phyloP scores from a whole-genome alignment of 92 coral and sea anemone species.

The Palythoa grandiflora region DNA sequence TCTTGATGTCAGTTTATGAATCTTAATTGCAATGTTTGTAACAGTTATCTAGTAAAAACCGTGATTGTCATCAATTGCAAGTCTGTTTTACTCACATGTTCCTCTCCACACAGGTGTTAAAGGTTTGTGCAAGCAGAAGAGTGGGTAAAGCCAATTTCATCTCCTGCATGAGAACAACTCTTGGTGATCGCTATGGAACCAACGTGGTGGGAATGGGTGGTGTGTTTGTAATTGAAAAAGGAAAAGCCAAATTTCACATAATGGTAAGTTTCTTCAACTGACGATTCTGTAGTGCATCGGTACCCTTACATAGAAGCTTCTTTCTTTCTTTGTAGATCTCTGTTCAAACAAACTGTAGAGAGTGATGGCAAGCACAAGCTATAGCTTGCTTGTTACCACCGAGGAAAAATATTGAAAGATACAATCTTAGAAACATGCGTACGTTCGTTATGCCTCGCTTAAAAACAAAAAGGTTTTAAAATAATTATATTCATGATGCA shows the following conservation, averaged over 20 bases:
- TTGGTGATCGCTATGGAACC: constrained; percentile 86
- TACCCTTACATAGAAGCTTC: neutral
- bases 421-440: too few relatives aligned
- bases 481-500: too few relatives aligned
- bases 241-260: constrained; percentile 94
- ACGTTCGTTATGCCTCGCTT: too few relatives aligned
- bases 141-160: constrained; percentile 87
- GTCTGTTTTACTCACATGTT: neutral
- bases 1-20: too few relatives aligned
- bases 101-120: constrained; percentile 69
- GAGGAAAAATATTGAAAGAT: too few relatives aligned
- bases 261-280: constrained; percentile 71
- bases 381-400: too few relatives aligned
- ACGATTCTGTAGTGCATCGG: neutral
- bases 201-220: constrained; percentile 95
- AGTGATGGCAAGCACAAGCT: too few relatives aligned
- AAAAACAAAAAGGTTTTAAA: too few relatives aligned
- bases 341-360: too few relatives aligned
- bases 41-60: neutral
- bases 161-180: constrained; percentile 84
- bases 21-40: too few relatives aligned
- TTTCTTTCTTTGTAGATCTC: neutral
- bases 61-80: neutral
- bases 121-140: constrained; percentile 81
- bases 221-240: constrained; percentile 86